Evolutionary conservation across 2,797 vertebrate species (phyloP), one percentile per base, ranked within the genome.

Genomic region (Alca torda): DNA sequence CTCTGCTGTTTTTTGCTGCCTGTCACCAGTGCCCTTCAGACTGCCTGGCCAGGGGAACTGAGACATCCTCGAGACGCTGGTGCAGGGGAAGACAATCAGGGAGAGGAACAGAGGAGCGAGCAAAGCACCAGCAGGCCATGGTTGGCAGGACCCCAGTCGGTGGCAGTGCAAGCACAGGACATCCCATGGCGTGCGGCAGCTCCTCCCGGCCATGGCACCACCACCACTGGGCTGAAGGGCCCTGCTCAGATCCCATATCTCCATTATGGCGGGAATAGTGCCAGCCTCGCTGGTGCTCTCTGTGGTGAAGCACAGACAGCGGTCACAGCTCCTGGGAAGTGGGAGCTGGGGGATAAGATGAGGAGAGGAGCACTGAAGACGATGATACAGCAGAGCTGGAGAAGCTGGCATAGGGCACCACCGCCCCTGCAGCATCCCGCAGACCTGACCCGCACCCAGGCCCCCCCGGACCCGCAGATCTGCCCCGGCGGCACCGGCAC

Each of bases 181-280:
- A 33, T 19, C 24, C 41, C 16, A 12, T 1, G 4, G 11, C 3
- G 13, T 18, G 14, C 0, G 3, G 48, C 54, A 78, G 41, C 46
- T 76, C 53, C 35, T 65, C 33, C 21, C 3, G 1, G 37, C 10
- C 25, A 33, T 2, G 3, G 65, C 43, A 51, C 7, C 35, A 16
- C 11, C 5, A 8, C 30, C 2, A 0, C 30, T 5, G 60, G 65
- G 53, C 39, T 11, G 0, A 59, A 57, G 37, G 20, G 21, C 6
- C 9, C 10, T 25, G 26, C 53, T 37, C 53, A 6, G 24, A 35
- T 25, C 46, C 79, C 46, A 30, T 4, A 43, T 4, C 41, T 8
- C 53, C 2, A 0, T 35, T 4, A 45, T 6, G 19, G 56, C 0
- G 1, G 31, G 28, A n/a, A 5, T 3, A 2, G 61, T 9, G 8